Percentiles rank a stretch among this genome's conserved stretches.
phyloP scores from a whole-genome alignment of 1,140 invertebrate species.

The Caerostris darwini region DNA sequence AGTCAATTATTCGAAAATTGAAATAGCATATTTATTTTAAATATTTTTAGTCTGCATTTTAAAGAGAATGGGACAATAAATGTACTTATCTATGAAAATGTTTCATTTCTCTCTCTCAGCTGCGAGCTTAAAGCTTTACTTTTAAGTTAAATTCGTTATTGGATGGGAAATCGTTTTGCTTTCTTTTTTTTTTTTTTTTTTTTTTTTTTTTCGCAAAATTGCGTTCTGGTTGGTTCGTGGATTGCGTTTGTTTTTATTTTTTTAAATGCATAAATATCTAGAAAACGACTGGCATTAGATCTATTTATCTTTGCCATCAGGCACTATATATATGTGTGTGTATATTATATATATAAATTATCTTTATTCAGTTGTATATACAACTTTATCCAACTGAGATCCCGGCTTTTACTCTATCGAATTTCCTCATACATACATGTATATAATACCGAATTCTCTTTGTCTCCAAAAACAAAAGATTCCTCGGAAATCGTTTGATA shows the following conservation, averaged over 20 bases:
- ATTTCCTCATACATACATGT: conserved; percentile 58
- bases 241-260: no score
- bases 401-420: neutral
- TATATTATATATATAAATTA: neutral
- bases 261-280: no score
- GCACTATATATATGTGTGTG: neutral
- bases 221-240: no score
- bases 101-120: neutral
- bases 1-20: conserved; percentile 32
- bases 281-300: no score
- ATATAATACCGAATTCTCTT: conserved; percentile 55
- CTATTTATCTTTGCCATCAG: no score
- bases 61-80: neutral
- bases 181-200: neutral
- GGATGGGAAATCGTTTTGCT: neutral
- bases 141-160: neutral
- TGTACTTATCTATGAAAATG: neutral
- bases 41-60: neutral
- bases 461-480: neutral
- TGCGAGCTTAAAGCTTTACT: neutral
- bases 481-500: conserved; percentile 59
- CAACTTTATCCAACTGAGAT: neutral
- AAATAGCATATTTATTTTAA: conserved; percentile 1
- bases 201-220: neutral
- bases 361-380: no score